Conservation (phyloP, 2,888 invertebrate genomes). For the Dryobotodes eremita region DNA sequence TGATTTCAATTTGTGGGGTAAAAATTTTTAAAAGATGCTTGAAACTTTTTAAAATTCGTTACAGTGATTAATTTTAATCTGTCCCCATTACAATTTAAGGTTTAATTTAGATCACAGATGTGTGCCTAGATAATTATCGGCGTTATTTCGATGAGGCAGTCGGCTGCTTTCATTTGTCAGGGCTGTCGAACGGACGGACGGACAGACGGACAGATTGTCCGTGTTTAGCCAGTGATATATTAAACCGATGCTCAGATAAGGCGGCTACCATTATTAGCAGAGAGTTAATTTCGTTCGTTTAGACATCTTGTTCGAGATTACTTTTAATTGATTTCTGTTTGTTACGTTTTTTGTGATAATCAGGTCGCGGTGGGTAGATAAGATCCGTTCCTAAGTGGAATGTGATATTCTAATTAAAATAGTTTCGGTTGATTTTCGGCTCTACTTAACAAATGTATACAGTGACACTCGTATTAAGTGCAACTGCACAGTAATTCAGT, state of each 20-base stretch:
- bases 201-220: conserved; percentile 74
- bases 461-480: not conserved
- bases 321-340: conserved; percentile 70
- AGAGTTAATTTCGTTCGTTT: conserved; percentile 74
- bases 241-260: conserved; percentile 79
- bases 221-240: conserved; percentile 79
- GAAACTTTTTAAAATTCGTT: conserved; percentile 62
- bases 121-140: conserved; percentile 78
- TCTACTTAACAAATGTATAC: conserved; percentile 22
- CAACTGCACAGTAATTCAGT: not conserved
- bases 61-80: conserved; percentile 69
- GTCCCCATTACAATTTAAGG: conserved; percentile 60
- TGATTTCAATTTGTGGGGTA: conserved; percentile 14
- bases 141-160: conserved; percentile 71
- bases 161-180: conserved; percentile 79
- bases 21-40: conserved; percentile 34
- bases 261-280: conserved; percentile 71
- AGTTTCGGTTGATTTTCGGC: conserved; percentile 42
- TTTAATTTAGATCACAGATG: conserved; percentile 67
- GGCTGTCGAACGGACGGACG: conserved; percentile 69
- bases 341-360: conserved; percentile 67
- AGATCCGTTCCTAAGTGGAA: conserved; percentile 53
- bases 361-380: conserved; percentile 52
- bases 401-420: conserved; percentile 64
- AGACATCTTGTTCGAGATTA: conserved; percentile 66